Evolutionary conservation across 53 echinoderm and acorn worm species (phyloP).

Genomic region (Mesocentrotus franciscanus): DNA sequence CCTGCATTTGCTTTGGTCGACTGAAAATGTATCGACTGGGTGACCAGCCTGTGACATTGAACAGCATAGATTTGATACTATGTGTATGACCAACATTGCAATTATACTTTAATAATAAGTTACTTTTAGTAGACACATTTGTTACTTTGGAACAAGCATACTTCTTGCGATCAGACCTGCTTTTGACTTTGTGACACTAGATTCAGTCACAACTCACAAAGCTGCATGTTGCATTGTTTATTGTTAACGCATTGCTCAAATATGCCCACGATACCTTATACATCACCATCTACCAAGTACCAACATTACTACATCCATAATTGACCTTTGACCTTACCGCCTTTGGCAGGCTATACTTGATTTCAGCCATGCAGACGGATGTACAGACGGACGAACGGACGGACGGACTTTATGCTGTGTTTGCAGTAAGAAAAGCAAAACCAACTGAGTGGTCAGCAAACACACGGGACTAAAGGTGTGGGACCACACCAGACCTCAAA

Average conservation of each 20-base stretch:
- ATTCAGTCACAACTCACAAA: constrained; percentile 43
- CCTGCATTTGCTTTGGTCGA: neutral
- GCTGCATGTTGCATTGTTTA: neutral
- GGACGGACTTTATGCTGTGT: constrained; percentile 9
- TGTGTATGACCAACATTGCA: neutral
- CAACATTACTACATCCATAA: neutral
- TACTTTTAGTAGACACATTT: neutral
- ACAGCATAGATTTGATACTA: neutral
- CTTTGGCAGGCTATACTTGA: constrained; percentile 43
- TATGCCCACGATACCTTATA: neutral
- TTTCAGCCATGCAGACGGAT: constrained; percentile 45
- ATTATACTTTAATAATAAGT: too few relatives aligned
- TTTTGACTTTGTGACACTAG: constrained; percentile 4
- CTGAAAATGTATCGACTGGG: neutral
- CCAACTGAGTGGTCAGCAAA: constrained; percentile 25
- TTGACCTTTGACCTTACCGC: constrained; percentile 59
- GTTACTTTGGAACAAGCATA: neutral
- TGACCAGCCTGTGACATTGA: neutral
- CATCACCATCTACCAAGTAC: neutral
- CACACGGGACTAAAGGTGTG: constrained; percentile 28
- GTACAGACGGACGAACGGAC: constrained; percentile 33
- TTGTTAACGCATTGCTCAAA: neutral
- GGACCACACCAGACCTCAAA: constrained; percentile 37
- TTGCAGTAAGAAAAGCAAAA: neutral
- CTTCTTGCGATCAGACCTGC: neutral